Conservation (phyloP, 2,113 vertebrate genomes). For the Narcine bancroftii region DNA sequence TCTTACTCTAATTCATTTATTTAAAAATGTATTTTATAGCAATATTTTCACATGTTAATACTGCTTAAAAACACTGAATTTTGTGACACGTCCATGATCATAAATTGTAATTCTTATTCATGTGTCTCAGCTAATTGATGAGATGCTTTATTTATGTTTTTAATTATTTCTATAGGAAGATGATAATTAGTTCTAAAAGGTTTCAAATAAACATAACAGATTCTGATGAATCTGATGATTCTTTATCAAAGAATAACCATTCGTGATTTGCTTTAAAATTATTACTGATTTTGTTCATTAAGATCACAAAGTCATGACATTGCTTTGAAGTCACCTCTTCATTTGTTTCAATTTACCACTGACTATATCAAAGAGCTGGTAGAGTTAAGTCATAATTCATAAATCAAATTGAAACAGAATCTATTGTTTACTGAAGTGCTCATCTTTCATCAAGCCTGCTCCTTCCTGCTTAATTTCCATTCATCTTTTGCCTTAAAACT, state of each 20-base stretch:
- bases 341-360: neutral
- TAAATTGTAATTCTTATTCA: too few relatives aligned
- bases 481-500: neutral
- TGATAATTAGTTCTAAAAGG: neutral
- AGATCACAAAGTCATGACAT: neutral
- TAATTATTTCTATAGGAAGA: neutral
- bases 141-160: neutral
- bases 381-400: neutral
- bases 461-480: neutral
- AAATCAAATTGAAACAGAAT: neutral
- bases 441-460: neutral
- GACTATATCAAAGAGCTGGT: neutral
- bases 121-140: neutral
- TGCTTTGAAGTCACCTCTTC: neutral
- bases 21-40: too few relatives aligned
- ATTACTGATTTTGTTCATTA: neutral
- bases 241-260: neutral
- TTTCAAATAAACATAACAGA: slow-evolving; percentile 18
- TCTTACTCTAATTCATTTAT: too few relatives aligned
- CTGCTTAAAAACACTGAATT: too few relatives aligned
- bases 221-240: neutral
- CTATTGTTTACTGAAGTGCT: neutral
- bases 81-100: too few relatives aligned
- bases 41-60: too few relatives aligned
- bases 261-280: neutral